Evolutionary conservation across 1,140 invertebrate species (phyloP).

Genomic region (Prorops nasuta): DNA sequence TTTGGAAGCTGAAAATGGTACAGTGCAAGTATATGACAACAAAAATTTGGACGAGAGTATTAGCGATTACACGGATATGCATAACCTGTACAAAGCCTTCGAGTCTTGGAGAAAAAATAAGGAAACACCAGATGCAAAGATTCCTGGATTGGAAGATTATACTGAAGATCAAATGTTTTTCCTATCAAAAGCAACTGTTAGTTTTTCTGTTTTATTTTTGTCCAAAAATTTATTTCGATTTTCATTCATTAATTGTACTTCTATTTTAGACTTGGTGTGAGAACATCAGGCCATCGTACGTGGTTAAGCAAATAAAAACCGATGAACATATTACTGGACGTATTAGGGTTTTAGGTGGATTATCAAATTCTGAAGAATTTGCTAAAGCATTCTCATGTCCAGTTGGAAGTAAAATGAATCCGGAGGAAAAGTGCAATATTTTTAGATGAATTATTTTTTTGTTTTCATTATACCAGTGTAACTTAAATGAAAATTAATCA

Average conservation of each 20-base stretch:
- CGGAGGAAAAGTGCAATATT: slow-evolving; percentile 2
- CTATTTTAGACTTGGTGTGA: background rate
- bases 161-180: slow-evolving; percentile 12
- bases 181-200: background rate
- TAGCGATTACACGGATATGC: slow-evolving; percentile 5
- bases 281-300: too few relatives aligned
- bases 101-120: too few relatives aligned
- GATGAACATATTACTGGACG: background rate
- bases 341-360: background rate
- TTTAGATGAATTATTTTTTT: too few relatives aligned
- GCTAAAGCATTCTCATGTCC: slow-evolving; percentile 2
- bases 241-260: background rate
- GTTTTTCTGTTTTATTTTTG: background rate
- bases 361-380: slow-evolving; percentile 9
- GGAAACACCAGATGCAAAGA: background rate
- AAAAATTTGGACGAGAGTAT: slow-evolving; percentile 1
- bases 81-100: slow-evolving; percentile 4
- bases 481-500: too few relatives aligned
- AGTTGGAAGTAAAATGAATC: slow-evolving; percentile 7
- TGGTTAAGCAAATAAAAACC: too few relatives aligned
- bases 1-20: too few relatives aligned
- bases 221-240: background rate
- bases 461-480: too few relatives aligned
- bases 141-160: slow-evolving; percentile 7
- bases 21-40: background rate